These are phyloP conservation scores for Nezara viridula DNA, from an alignment of 2,888 invertebrate genomes.

Conservation along the genomic window DNA sequence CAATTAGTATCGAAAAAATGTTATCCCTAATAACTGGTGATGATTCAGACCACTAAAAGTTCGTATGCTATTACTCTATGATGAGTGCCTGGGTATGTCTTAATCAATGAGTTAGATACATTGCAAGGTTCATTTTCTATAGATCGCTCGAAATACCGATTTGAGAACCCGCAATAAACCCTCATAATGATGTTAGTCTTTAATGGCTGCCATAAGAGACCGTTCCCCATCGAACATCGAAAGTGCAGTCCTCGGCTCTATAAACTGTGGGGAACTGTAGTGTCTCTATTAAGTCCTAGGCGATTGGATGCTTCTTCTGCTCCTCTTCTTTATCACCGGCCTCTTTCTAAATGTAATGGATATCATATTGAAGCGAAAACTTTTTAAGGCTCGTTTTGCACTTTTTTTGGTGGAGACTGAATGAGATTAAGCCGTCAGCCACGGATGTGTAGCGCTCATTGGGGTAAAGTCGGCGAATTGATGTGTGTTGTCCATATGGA, in stretches of 20 bases:
- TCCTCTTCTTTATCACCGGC: background rate
- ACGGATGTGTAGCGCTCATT: too few relatives aligned
- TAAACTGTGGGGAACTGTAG: background rate
- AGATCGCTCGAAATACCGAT: constrained; percentile 6
- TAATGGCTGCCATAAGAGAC: background rate
- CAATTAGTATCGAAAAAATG: background rate
- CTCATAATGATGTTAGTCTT: background rate
- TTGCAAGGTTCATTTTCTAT: background rate
- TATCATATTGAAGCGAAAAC: background rate
- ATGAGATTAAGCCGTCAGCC: too few relatives aligned
- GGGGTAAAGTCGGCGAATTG: too few relatives aligned
- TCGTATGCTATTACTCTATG: background rate
- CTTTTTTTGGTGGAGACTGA: too few relatives aligned
- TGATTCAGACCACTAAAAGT: background rate
- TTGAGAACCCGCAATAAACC: background rate
- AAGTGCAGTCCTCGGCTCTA: background rate
- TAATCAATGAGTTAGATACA: background rate
- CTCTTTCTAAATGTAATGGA: background rate
- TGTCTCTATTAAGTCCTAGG: background rate
- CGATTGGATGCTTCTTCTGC: background rate
- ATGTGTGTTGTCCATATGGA: too few relatives aligned
- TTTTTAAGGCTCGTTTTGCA: too few relatives aligned
- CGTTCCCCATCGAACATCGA: background rate
- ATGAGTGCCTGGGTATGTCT: background rate
- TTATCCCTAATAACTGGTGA: background rate